phyloP scores from a whole-genome alignment of 2,888 invertebrate genomes.

The Emmelina monodactyla region DNA sequence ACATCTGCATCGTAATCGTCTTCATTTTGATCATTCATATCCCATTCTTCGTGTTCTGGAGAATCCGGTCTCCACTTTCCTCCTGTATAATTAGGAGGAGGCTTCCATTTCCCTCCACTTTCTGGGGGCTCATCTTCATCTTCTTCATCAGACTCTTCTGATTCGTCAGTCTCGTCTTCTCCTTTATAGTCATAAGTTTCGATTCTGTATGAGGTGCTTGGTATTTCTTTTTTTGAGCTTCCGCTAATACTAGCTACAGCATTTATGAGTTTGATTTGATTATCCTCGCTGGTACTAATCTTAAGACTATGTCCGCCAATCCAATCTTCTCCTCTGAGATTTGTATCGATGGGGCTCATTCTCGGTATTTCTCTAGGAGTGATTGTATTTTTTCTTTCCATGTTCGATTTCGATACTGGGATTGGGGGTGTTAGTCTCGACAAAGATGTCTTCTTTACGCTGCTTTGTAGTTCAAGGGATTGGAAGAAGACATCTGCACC shows the following conservation, averaged over 20 bases:
- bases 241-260: conserved; percentile 71
- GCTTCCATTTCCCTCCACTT: conserved; percentile 80
- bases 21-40: conserved; percentile 43
- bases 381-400: conserved; percentile 33
- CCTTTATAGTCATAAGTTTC: conserved; percentile 47
- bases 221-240: conserved; percentile 57
- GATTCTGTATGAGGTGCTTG: conserved; percentile 38
- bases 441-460: conserved; percentile 66
- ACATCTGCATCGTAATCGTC: conserved; percentile 60
- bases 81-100: conserved; percentile 58
- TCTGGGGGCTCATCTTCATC: conserved; percentile 53
- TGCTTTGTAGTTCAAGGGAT: conserved; percentile 80
- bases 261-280: conserved; percentile 69
- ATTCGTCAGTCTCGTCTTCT: conserved; percentile 59
- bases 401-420: conserved; percentile 33
- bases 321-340: conserved; percentile 67
- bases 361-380: conserved; percentile 40
- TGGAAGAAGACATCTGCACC: conserved; percentile 89
- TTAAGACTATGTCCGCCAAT: conserved; percentile 67
- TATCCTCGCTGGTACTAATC: conserved; percentile 63
- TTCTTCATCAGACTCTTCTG: conserved; percentile 67
- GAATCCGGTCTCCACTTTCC: conserved; percentile 56
- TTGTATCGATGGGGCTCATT: conserved; percentile 47
- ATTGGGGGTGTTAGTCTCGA: conserved; percentile 57
- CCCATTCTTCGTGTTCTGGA: conserved; percentile 66